phyloP scores from a whole-genome alignment of 2,888 invertebrate species.

The Polia nebulosa region DNA sequence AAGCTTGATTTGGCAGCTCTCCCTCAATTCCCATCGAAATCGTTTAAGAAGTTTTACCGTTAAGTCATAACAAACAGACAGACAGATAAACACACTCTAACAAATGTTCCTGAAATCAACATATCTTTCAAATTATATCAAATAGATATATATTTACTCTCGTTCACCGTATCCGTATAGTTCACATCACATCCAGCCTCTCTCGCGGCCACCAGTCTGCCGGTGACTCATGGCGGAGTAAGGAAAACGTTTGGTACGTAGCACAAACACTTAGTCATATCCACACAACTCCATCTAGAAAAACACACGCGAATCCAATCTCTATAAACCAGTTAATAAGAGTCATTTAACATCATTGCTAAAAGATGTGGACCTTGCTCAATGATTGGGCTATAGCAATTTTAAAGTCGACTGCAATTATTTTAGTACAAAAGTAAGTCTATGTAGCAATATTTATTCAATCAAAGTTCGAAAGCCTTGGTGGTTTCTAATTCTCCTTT shows the following conservation, averaged over 20 bases:
- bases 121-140: too few species aligned
- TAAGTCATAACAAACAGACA: slow-evolving; percentile 30
- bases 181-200: slow-evolving; percentile 2
- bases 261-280: slow-evolving; percentile 57
- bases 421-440: slow-evolving; percentile 31
- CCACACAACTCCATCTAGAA: slow-evolving; percentile 28
- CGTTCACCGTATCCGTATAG: slow-evolving; percentile 12
- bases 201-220: slow-evolving; percentile 38
- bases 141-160: slow-evolving; percentile 6
- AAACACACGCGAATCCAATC: slow-evolving; percentile 31
- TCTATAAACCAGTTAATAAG: slow-evolving; percentile 13
- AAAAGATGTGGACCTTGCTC: slow-evolving; percentile 29
- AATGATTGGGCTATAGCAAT: slow-evolving; percentile 24
- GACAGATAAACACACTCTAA: slow-evolving; percentile 4
- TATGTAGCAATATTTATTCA: slow-evolving; percentile 20
- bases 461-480: slow-evolving; percentile 25
- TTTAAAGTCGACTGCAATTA: slow-evolving; percentile 25
- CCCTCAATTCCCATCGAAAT: slow-evolving; percentile 5
- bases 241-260: slow-evolving; percentile 53
- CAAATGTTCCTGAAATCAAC: slow-evolving; percentile 16
- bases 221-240: slow-evolving; percentile 53
- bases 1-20: background rate
- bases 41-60: slow-evolving; percentile 1
- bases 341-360: slow-evolving; percentile 7
- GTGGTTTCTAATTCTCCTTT: slow-evolving; percentile 14